Conservation (phyloP, 2,888 invertebrate species). For the Lithophane socia region DNA sequence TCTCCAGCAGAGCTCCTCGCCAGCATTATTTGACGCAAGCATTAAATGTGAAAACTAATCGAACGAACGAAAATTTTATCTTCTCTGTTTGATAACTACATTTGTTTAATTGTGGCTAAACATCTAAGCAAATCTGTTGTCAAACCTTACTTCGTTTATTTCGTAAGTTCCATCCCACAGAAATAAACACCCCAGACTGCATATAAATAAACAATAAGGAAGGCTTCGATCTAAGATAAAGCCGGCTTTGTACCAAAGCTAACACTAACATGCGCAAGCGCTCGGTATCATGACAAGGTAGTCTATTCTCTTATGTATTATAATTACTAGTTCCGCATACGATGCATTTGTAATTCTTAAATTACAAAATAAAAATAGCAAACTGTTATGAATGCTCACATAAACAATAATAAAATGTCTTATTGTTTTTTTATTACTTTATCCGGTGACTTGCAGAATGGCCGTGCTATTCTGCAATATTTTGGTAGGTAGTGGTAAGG, state of each 20-base stretch:
- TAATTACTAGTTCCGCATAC: slow-evolving; percentile 44
- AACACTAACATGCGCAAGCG: slow-evolving; percentile 19
- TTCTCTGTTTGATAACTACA: no score
- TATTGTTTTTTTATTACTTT: slow-evolving; percentile 38
- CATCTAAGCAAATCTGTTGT: no score
- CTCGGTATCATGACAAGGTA: slow-evolving; percentile 35
- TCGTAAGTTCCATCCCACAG: background rate
- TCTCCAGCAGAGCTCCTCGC: no score
- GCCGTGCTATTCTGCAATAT: slow-evolving; percentile 1
- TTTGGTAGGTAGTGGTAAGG: background rate
- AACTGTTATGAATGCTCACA: slow-evolving; percentile 35
- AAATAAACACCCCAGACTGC: background rate
- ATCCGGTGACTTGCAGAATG: slow-evolving; percentile 3
- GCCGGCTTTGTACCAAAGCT: slow-evolving; percentile 14
- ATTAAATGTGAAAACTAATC: no score
- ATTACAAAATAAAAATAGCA: slow-evolving; percentile 42
- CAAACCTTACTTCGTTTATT: no score
- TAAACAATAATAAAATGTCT: slow-evolving; percentile 39
- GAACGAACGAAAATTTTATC: no score
- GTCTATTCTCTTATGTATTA: slow-evolving; percentile 35
- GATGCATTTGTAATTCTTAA: slow-evolving; percentile 29
- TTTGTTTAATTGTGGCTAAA: no score
- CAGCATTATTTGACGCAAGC: no score
- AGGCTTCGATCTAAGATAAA: slow-evolving; percentile 44
- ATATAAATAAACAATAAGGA: slow-evolving; percentile 34